Percentiles rank a stretch among this genome's conserved stretches.
These are phyloP conservation scores for Naja naja DNA, from an alignment of 2,113 vertebrate species.

Conservation along the genomic window DNA sequence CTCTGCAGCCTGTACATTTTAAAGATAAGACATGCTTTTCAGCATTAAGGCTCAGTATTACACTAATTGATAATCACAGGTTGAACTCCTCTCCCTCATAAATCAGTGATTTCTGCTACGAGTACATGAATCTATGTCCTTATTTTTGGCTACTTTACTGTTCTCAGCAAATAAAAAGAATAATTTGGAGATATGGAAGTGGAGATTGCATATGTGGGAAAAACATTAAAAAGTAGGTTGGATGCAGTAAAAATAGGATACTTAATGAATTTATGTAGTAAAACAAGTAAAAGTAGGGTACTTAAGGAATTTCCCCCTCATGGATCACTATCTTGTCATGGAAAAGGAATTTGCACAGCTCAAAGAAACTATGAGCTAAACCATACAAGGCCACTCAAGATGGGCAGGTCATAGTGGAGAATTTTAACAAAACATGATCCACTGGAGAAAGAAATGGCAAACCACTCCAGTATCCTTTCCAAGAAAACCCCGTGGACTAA, in stretches of 20 bases:
- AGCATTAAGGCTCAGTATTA: not conserved
- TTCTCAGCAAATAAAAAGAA: not conserved
- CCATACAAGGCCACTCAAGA: not conserved
- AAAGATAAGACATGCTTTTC: constrained; percentile 1
- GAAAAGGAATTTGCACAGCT: not conserved
- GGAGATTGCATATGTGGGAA: not conserved
- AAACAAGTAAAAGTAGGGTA: not conserved
- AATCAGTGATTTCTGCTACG: not conserved
- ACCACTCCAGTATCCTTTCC: not conserved
- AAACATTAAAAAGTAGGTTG: not conserved
- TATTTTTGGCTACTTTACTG: too few relatives aligned
- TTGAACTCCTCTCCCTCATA: not conserved
- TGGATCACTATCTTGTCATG: not conserved
- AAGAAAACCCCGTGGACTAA: not conserved
- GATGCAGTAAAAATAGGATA: not conserved
- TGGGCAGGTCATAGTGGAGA: not conserved
- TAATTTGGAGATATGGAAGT: not conserved
- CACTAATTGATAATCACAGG: not conserved
- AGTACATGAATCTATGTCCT: not conserved
- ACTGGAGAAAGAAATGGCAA: not conserved
- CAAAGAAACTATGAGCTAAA: not conserved
- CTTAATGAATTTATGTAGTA: not conserved
- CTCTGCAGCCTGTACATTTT: not conserved
- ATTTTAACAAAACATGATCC: not conserved
- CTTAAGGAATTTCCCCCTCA: not conserved